phyloP scores from a whole-genome alignment of 2,113 vertebrate genomes.

The Podocnemis expansa region DNA sequence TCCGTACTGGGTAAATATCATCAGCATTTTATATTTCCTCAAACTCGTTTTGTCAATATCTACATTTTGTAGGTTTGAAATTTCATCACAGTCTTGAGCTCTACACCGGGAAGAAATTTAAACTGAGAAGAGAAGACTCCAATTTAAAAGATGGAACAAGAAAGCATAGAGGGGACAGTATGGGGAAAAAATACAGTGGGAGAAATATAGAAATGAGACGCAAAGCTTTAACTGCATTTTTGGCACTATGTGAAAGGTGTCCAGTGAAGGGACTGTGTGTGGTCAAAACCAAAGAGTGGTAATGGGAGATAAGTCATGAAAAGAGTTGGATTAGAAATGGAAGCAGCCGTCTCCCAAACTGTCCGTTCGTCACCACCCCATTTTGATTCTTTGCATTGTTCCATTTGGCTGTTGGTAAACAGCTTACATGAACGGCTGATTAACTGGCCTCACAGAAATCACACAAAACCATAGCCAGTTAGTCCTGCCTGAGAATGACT shows the following conservation, averaged over 20 bases:
- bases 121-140: neutral
- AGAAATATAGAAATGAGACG: neutral
- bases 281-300: conserved; percentile 29
- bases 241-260: conserved; percentile 22
- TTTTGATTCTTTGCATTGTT: neutral
- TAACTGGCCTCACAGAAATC: neutral
- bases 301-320: conserved; percentile 19
- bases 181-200: neutral
- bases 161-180: neutral
- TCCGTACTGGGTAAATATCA: neutral
- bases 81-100: neutral
- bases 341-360: neutral
- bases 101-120: neutral
- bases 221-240: conserved; percentile 11
- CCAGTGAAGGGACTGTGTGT: neutral
- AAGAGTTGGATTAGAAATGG: neutral
- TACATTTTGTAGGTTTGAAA: neutral
- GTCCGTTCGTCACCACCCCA: fast-evolving
- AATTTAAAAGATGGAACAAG: neutral
- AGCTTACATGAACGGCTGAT: neutral
- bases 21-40: neutral
- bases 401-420: neutral
- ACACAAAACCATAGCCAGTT: neutral
- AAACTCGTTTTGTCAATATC: neutral
- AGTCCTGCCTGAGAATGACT: neutral